Evolutionary conservation across 1,140 invertebrate species (phyloP).

Genomic region (Bicyclus anynana): DNA sequence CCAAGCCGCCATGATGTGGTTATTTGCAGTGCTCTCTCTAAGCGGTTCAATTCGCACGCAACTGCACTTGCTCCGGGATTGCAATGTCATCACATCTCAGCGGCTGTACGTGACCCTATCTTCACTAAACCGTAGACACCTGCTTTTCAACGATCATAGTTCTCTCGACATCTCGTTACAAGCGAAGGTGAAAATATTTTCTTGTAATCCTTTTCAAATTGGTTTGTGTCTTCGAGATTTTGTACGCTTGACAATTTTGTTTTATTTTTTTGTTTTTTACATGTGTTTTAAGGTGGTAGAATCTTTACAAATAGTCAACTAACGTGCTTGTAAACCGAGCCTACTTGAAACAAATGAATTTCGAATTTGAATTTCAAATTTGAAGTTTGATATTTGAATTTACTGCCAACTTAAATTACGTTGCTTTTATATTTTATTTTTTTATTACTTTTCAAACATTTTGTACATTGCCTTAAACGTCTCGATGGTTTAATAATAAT

Average conservation of each 20-base stretch:
- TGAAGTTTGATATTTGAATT: too few species aligned
- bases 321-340: too few species aligned
- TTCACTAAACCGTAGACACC: conserved; percentile 62
- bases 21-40: conserved; percentile 32
- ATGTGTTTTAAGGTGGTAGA: too few species aligned
- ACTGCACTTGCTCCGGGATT: conserved; percentile 48
- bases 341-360: too few species aligned
- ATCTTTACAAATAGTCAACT: too few species aligned
- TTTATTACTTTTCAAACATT: too few species aligned
- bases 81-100: conserved; percentile 70
- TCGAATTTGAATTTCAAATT: too few species aligned
- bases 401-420: too few species aligned
- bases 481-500: too few species aligned
- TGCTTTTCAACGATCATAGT: conserved; percentile 56
- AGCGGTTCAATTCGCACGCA: conserved; percentile 47
- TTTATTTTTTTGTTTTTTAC: not conserved
- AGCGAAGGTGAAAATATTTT: conserved; percentile 15
- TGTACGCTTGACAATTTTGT: not conserved
- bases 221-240: not conserved
- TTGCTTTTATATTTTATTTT: too few species aligned
- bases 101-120: conserved; percentile 65
- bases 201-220: not conserved
- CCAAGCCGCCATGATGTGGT: conserved; percentile 16
- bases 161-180: conserved; percentile 36
- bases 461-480: too few species aligned